A percentile compares a stretch with the other conserved stretches of the same genome.
Evolutionary conservation across 2,113 vertebrate genomes (phyloP).

Genomic region (Pavo muticus): DNA sequence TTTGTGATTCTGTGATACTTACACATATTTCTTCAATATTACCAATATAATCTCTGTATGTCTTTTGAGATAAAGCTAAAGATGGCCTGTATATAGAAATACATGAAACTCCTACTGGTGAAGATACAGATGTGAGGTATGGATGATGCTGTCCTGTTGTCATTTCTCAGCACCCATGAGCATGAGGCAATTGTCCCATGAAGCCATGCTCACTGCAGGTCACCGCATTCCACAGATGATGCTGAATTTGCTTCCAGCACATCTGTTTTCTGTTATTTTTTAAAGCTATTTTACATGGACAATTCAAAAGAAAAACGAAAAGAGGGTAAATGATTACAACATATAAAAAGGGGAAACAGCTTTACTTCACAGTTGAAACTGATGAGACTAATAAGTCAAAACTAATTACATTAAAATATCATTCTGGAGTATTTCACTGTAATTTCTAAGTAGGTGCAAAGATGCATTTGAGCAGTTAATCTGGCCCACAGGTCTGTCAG

Average conservation of each 20-base stretch:
- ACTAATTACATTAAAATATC: background rate
- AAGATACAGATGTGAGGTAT: background rate
- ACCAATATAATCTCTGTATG: too few relatives aligned
- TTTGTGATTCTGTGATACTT: too few relatives aligned
- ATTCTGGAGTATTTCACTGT: background rate
- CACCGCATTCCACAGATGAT: background rate
- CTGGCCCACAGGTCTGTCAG: background rate
- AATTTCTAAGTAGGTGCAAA: background rate
- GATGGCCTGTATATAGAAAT: fast-evolving
- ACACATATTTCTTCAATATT: fast-evolving
- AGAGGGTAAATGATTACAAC: background rate
- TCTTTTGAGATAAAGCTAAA: background rate
- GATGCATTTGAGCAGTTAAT: background rate
- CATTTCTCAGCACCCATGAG: background rate
- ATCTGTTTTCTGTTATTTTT: background rate
- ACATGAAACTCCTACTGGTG: background rate
- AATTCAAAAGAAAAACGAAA: background rate
- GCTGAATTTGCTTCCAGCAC: background rate
- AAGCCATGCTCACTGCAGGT: fast-evolving
- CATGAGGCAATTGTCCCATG: background rate
- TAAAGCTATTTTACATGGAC: background rate
- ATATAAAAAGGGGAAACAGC: background rate
- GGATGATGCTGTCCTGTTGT: fast-evolving
- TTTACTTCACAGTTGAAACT: background rate
- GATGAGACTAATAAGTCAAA: background rate